phyloP scores from a whole-genome alignment of 2,797 vertebrate genomes.

The Bradypus variegatus region DNA sequence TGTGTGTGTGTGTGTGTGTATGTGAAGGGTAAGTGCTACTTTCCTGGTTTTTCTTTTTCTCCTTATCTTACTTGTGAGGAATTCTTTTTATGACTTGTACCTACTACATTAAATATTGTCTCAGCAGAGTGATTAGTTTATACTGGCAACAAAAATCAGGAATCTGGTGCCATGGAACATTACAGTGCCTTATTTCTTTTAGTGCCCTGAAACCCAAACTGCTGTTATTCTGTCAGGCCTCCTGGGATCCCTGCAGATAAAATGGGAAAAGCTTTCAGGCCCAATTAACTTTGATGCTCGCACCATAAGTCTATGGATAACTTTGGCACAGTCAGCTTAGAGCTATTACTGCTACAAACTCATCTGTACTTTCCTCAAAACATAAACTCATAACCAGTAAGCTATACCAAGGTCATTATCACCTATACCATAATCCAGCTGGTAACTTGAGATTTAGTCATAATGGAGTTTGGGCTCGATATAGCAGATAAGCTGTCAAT shows the following conservation, averaged over 20 bases:
- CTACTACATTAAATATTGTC: neutral
- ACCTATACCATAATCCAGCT: neutral
- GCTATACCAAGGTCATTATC: neutral
- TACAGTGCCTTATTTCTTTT: neutral
- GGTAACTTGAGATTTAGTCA: neutral
- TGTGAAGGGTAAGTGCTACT: too few relatives aligned
- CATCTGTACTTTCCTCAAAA: neutral
- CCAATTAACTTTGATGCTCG: neutral
- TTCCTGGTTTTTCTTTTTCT: neutral
- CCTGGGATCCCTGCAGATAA: neutral
- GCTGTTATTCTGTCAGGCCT: neutral
- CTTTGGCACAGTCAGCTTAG: neutral
- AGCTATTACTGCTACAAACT: neutral
- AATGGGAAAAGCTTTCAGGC: neutral
- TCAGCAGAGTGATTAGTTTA: neutral
- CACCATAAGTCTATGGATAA: neutral
- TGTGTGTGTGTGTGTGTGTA: neutral
- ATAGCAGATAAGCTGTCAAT: neutral
- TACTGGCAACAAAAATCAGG: neutral
- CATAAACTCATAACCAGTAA: neutral
- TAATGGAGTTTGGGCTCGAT: neutral
- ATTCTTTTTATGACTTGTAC: slow-evolving; percentile 9
- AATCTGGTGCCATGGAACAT: neutral
- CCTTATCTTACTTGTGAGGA: neutral
- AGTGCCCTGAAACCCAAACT: neutral